Evolutionary conservation across 2,888 invertebrate genomes (phyloP).

Genomic region (Iselma pallidipennis): DNA sequence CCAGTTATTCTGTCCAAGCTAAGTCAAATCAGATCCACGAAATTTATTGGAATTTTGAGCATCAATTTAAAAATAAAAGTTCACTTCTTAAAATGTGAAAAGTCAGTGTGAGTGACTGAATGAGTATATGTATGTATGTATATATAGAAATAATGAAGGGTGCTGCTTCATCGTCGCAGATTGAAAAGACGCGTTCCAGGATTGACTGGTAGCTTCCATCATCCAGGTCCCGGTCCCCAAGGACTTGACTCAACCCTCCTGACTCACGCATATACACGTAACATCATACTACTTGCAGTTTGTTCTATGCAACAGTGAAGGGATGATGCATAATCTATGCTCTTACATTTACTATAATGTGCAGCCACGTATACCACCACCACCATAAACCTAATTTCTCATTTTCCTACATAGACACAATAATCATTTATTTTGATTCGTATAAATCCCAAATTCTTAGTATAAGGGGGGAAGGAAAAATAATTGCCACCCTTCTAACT

Average conservation of each 20-base stretch:
- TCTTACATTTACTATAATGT: conserved; percentile 1
- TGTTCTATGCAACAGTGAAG: conserved; percentile 18
- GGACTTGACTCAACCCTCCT: conserved; percentile 49
- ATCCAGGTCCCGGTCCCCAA: conserved; percentile 51
- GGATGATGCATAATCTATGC: conserved; percentile 27
- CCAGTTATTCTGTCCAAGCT: too few relatives aligned
- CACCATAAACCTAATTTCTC: conserved; percentile 1
- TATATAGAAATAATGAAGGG: conserved; percentile 47
- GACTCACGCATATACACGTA: conserved; percentile 43
- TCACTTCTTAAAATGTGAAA: not conserved
- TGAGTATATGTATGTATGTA: not conserved
- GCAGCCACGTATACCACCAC: conserved; percentile 11
- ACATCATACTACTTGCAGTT: conserved; percentile 24
- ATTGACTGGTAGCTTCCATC: conserved; percentile 55
- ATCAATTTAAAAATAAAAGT: too few relatives aligned
- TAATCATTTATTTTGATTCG: conserved; percentile 8
- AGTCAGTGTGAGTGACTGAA: not conserved
- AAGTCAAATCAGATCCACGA: too few relatives aligned
- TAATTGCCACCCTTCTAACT: not conserved
- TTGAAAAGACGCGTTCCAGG: conserved; percentile 56
- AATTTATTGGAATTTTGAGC: too few relatives aligned
- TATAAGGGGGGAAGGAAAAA: not conserved
- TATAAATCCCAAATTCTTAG: not conserved
- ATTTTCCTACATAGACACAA: not conserved
- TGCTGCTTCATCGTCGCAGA: conserved; percentile 50